phyloP scores from a whole-genome alignment of 2,797 vertebrate species.

The Varecia variegata region DNA sequence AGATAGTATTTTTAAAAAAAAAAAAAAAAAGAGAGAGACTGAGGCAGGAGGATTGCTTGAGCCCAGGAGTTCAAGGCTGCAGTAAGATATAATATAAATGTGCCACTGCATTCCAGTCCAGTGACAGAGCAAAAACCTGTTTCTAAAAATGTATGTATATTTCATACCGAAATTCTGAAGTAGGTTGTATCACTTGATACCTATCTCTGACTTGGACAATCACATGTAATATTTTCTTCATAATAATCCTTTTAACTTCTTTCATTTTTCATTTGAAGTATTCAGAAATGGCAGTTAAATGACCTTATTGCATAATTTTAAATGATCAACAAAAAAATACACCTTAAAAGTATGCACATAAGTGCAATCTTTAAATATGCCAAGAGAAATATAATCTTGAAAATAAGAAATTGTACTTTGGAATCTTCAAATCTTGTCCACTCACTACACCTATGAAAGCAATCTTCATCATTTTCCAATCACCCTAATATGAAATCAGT shows the following conservation, averaged over 20 bases:
- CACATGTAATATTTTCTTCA: neutral
- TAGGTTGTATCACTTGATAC: neutral
- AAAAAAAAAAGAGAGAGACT: too few species aligned
- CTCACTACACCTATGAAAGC: neutral
- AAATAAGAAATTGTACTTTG: constrained; percentile 8
- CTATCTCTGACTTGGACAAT: neutral
- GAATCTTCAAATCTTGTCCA: neutral
- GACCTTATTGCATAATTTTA: neutral
- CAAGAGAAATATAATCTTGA: neutral
- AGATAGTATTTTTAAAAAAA: too few species aligned
- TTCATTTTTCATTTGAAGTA: constrained; percentile 15
- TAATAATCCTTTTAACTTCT: neutral
- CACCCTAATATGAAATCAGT: neutral
- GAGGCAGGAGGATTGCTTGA: neutral
- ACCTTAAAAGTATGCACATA: neutral
- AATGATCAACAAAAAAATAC: neutral
- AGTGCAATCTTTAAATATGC: neutral
- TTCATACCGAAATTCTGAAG: neutral
- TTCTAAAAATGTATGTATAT: neutral
- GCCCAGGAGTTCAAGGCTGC: neutral
- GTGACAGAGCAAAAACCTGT: too few species aligned
- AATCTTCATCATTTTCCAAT: constrained; percentile 3
- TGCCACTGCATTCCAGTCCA: too few species aligned
- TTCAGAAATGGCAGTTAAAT: constrained; percentile 8
- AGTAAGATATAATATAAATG: neutral